A percentile compares a stretch with the other conserved stretches of the same genome.
phyloP scores from a whole-genome alignment of 1,140 invertebrate species.

The Cydia strobilella region DNA sequence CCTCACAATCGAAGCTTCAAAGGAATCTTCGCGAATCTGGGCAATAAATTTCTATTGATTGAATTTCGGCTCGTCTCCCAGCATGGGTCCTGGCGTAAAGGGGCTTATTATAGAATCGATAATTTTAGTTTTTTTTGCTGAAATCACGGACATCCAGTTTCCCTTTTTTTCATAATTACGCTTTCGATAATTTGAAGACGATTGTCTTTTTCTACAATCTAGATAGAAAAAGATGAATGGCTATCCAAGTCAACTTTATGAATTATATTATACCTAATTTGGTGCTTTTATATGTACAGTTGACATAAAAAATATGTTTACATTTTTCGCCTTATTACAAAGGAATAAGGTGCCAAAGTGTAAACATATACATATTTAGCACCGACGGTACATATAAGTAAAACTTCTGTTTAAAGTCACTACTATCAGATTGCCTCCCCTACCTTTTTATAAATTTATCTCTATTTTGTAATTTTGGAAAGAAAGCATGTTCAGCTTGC shows the following conservation, averaged over 20 bases:
- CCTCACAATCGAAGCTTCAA: slow-evolving; percentile 66
- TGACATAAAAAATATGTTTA: too few species aligned
- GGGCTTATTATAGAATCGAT: slow-evolving; percentile 74
- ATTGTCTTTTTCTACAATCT: neutral
- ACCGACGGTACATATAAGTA: neutral
- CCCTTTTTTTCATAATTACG: neutral
- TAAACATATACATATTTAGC: too few species aligned
- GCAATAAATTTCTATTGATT: slow-evolving; percentile 79
- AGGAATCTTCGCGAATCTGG: slow-evolving; percentile 75
- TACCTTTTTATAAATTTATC: slow-evolving; percentile 14
- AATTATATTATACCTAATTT: too few species aligned
- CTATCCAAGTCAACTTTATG: too few species aligned
- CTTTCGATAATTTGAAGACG: neutral
- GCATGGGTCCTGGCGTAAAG: slow-evolving; percentile 63
- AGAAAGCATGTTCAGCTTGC: slow-evolving; percentile 13
- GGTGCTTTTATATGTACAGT: too few species aligned
- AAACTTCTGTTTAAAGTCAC: neutral
- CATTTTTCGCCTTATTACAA: too few species aligned
- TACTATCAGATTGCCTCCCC: neutral
- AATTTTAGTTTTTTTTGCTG: slow-evolving; percentile 57
- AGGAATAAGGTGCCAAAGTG: too few species aligned
- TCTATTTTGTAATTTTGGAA: neutral
- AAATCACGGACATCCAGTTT: slow-evolving; percentile 18
- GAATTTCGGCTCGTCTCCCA: slow-evolving; percentile 70
- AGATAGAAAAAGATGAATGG: too few species aligned